Base-by-base conservation (phyloP, 2,797 vertebrate species). In the Characodon lateralis region DNA sequence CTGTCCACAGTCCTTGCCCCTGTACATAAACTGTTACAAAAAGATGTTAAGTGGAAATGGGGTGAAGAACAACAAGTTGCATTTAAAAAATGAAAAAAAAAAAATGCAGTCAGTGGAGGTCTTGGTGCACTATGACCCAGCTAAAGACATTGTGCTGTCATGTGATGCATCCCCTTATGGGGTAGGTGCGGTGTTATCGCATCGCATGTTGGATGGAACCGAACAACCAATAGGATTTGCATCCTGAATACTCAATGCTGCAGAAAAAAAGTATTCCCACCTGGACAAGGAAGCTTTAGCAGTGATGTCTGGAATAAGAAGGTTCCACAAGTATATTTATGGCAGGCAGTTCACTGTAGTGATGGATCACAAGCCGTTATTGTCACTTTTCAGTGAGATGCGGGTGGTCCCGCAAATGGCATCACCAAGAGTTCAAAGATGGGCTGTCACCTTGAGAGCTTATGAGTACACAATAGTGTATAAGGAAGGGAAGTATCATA, bases 401-500 rank as follows among this genome's bases (percentile, higher is more conserved):
- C 66, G 51, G 63, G 72, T 81, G 0, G 63, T 89, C 5, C 86
- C 84, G n/a, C 81, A 83, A n/a, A 88, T 89, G 73, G 75, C 31
- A 0, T 88, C 80, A 0, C 80, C 61, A 2, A 24, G 68, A 0
- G 73, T 35, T 35, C 35, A 35, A 35, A 35, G 35, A 35, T 35
- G 35, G 35, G 35, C 35, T 35, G 3, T 35, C 85, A 84, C 81
- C 0, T 48, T 81, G 43, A 68, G 74, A 76, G 78, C 83, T 0
- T 87, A 82, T 14, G 70, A 89, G 63, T 85, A 86, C 14, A 43
- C 28, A 9, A 84, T 89, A 9, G 18, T 84, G 5, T 85, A 85
- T 6, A 88, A 86, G 46, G 13, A 56, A 31, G 83, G 80, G 0
- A 83, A 74, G n/a, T 7, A 77, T 2, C 79, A 87, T 28, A 26